Base-by-base conservation (phyloP, 2,888 invertebrate species). In the Apotomis turbidana region DNA sequence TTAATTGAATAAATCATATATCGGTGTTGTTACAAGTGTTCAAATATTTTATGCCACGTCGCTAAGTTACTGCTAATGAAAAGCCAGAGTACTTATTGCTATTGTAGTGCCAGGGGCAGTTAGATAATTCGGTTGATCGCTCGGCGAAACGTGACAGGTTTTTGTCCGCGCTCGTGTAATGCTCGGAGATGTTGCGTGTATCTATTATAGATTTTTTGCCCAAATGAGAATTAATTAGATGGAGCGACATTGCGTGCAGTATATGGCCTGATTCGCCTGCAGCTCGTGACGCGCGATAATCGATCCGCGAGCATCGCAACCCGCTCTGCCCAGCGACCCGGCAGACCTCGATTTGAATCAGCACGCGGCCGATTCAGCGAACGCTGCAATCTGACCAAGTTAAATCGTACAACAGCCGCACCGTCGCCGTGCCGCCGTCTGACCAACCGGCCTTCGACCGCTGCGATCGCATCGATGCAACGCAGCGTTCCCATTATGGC, bases 31-130 rank as follows among this genome's bases (percentile, higher is more conserved):
- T 6, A 44, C 44, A 44, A 27, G 27, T 44, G 77, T 83, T 80
- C 80, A 79, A 78, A 82, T 82, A 79, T 78, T 75, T 79, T 71
- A 36, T 12, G 9, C 79, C 78, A 78, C 5, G 76, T 77, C 81
- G 80, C 81, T 85, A 90, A 90, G 87, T 90, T 90, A 90, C 84
- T 90, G 89, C 87, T 88, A 90, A 90, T 90, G 88, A 87, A 90
- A 91, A 86, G 81, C 85, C 85, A 78, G 81, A 49, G 78, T 85
- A 79, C 79, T 87, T 87, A 85, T 85, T 86, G 83, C 86, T 85
- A 84, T 86, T 85, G 84, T 78, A 78, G 78, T 74, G 84, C 87
- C 86, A 73, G 74, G 73, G 82, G 86, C 84, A 76, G 80, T 81
- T 80, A 78, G 80, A 82, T 76, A 76, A 80, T 81, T 79, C 77